A percentile compares a stretch with the other conserved stretches of the same genome.
Evolutionary conservation across 2,888 invertebrate genomes (phyloP).

Genomic region (Bugula neritina): DNA sequence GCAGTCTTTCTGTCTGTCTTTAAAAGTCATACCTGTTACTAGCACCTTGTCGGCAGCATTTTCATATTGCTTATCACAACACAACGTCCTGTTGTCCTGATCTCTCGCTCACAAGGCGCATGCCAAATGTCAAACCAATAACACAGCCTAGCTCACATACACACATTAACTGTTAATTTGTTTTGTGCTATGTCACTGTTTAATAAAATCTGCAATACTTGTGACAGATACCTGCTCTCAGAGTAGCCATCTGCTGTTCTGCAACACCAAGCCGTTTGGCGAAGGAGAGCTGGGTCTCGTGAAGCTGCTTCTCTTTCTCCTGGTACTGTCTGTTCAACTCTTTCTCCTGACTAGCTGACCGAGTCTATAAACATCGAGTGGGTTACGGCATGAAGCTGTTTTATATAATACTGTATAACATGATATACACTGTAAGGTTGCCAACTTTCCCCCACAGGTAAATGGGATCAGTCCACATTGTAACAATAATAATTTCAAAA

Average conservation of each 20-base stretch:
- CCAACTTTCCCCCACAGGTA: too few species aligned
- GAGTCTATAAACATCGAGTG: not conserved
- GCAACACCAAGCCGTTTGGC: slow-evolving; percentile 54
- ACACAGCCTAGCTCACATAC: too few species aligned
- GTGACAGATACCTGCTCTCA: slow-evolving; percentile 43
- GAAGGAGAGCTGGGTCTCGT: slow-evolving; percentile 50
- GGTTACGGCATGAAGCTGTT: too few species aligned
- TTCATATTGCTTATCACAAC: not conserved
- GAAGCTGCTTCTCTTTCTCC: slow-evolving; percentile 52
- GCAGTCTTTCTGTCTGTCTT: not conserved
- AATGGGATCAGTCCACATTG: too few species aligned
- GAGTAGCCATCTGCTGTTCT: slow-evolving; percentile 50
- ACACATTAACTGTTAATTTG: too few species aligned
- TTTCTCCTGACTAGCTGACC: slow-evolving; percentile 35
- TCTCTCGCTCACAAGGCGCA: too few species aligned
- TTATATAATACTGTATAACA: too few species aligned
- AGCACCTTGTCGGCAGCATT: not conserved
- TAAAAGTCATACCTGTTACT: not conserved
- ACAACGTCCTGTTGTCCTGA: not conserved
- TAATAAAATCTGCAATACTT: too few species aligned
- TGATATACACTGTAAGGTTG: too few species aligned
- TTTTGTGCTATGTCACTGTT: too few species aligned
- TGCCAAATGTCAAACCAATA: too few species aligned
- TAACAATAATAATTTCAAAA: too few species aligned
- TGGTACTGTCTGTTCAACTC: slow-evolving; percentile 49